Evolutionary conservation across 2,888 invertebrate species (phyloP).

Genomic region (Trichogramma evanescens): DNA sequence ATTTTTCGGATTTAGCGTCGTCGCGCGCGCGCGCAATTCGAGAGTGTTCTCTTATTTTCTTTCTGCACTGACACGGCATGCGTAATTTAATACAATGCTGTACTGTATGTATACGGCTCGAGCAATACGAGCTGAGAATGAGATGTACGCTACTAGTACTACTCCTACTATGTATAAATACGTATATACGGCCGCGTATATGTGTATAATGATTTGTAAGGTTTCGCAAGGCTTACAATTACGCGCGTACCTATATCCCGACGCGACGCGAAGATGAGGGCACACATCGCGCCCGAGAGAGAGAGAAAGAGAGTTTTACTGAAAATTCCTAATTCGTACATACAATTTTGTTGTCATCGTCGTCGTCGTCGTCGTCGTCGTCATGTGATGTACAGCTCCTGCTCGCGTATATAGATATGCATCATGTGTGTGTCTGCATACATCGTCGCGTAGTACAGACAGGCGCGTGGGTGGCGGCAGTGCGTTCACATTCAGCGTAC

Average conservation of each 20-base stretch:
- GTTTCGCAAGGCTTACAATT: slow-evolving; percentile 47
- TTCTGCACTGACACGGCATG: slow-evolving; percentile 25
- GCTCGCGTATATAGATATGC: too few relatives aligned
- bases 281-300: slow-evolving; percentile 39
- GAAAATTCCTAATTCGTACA: slow-evolving; percentile 45
- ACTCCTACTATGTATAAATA: too few relatives aligned
- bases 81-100: slow-evolving; percentile 45
- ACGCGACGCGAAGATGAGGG: too few relatives aligned
- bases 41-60: too few relatives aligned
- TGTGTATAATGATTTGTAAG: slow-evolving; percentile 42
- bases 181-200: neutral
- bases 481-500: slow-evolving; percentile 22
- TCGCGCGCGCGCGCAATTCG: neutral
- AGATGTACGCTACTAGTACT: too few relatives aligned
- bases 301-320: slow-evolving; percentile 32
- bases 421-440: too few relatives aligned
- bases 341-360: slow-evolving; percentile 28
- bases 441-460: neutral
- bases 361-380: slow-evolving; percentile 25
- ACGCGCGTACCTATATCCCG: slow-evolving; percentile 28
- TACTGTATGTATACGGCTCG: too few relatives aligned
- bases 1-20: slow-evolving; percentile 15
- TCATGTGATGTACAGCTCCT: too few relatives aligned
- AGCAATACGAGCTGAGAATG: too few relatives aligned
- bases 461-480: slow-evolving; percentile 20